Conservation (phyloP, 2,113 vertebrate genomes). For the Labrus mixtus region DNA sequence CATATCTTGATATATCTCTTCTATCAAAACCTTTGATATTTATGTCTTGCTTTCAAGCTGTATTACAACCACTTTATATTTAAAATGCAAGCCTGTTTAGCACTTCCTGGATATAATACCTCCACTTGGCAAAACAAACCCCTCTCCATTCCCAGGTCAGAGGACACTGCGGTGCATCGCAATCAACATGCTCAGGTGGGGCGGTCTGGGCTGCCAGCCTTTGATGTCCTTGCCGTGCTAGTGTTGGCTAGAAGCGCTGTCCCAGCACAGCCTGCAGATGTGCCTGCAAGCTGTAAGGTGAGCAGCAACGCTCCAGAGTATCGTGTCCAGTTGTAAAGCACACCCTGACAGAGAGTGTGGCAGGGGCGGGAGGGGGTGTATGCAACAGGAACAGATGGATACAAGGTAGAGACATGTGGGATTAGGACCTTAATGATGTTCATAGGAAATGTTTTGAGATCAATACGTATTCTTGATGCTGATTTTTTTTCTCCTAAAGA, state of each 20-base stretch:
- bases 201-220: slow-evolving; percentile 57
- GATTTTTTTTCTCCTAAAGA: not conserved
- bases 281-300: slow-evolving; percentile 76
- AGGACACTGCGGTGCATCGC: slow-evolving; percentile 55
- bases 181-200: slow-evolving; percentile 69
- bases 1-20: not conserved
- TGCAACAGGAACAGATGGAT: slow-evolving; percentile 34
- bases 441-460: slow-evolving; percentile 23
- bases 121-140: slow-evolving; percentile 40
- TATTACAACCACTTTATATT: slow-evolving; percentile 1
- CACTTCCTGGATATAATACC: slow-evolving; percentile 37
- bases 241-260: slow-evolving; percentile 64
- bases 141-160: slow-evolving; percentile 58
- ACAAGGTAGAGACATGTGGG: slow-evolving; percentile 24
- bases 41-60: not conserved
- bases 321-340: slow-evolving; percentile 68
- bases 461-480: not conserved
- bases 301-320: slow-evolving; percentile 62
- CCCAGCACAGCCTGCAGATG: slow-evolving; percentile 74
- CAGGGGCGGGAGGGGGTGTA: slow-evolving; percentile 3
- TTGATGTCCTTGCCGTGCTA: slow-evolving; percentile 77
- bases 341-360: slow-evolving; percentile 54
- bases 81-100: slow-evolving; percentile 8
- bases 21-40: not conserved
- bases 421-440: slow-evolving; percentile 27